Base-by-base conservation (phyloP, 2,113 vertebrate species). In the Romanogobio albipinnatus region DNA sequence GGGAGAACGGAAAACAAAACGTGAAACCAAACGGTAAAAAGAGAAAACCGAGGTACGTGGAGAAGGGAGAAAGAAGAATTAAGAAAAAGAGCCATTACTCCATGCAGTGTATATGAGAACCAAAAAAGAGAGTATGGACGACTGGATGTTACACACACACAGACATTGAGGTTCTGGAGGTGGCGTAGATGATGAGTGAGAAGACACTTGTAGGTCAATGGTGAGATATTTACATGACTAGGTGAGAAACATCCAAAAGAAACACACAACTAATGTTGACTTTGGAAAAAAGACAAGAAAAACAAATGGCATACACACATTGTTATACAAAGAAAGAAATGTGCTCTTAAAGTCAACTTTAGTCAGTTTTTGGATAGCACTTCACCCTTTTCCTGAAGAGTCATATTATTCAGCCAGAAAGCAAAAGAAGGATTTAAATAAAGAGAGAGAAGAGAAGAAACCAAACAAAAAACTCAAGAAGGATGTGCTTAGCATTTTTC, bases 281-380 rank as follows among this genome's bases (percentile, higher is more conserved):
- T 94, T 94, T 93, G 91, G 90, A 93, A 92, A 90, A 91, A 87
- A 83, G 84, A 86, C 88, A 88, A 87, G 87, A 90, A 89, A 90
- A 89, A 92, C 90, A 92, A 90, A 93, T 94, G 93, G 92, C 90
- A 93, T 90, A 94, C 84, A 90, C 64, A 94, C 92, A 93, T 88
- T 87, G 92, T 94, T 93, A 93, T 92, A 94, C 92, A 93, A 90
- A 89, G 92, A 90, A 92, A 93, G 92, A 93, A 92, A 94, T 93
- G 93, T 91, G 91, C 92, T 93, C 92, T 93, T 92, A 93, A 94
- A 94, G 93, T 95, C 93, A 94, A 94, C 94, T 92, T 94, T 94
- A 93, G 93, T 93, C 90, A 90, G 91, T 80, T 91, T 81, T 88
- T 89, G 91, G 92, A 92, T 93, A 86, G 91, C 91, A 91, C 90